phyloP scores from a whole-genome alignment of 2,888 invertebrate species.

The Agrochola lota region DNA sequence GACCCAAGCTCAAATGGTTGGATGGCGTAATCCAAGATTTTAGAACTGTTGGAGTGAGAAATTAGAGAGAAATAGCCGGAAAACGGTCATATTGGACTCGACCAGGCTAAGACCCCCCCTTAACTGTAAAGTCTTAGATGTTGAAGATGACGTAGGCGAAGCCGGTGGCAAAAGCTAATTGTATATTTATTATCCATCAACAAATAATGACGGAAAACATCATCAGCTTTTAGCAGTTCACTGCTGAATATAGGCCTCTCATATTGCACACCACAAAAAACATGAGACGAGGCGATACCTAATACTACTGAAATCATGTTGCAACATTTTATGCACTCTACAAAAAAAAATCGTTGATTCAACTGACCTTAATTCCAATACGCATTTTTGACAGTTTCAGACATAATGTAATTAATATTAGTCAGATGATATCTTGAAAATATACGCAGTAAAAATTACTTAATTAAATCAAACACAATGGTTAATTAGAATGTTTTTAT shows the following conservation, averaged over 20 bases:
- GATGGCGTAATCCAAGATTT: not conserved
- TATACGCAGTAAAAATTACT: slow-evolving; percentile 5
- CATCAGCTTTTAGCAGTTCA: too few relatives aligned
- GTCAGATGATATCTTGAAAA: slow-evolving; percentile 27
- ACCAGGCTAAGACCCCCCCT: too few relatives aligned
- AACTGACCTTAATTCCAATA: slow-evolving; percentile 36
- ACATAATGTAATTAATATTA: slow-evolving; percentile 39
- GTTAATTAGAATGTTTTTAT: not conserved
- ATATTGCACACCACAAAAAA: not conserved
- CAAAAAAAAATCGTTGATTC: not conserved
- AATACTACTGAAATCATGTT: slow-evolving; percentile 23
- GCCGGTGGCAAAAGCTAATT: too few relatives aligned
- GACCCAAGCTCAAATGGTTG: not conserved
- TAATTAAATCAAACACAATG: slow-evolving; percentile 7
- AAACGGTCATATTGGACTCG: too few relatives aligned
- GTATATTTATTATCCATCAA: not conserved
- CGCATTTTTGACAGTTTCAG: slow-evolving; percentile 30
- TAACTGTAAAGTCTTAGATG: too few relatives aligned
- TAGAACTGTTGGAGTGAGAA: too few relatives aligned
- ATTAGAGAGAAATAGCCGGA: too few relatives aligned
- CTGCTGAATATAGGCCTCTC: not conserved
- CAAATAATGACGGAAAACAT: not conserved
- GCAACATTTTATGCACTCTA: not conserved
- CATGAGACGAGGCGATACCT: slow-evolving; percentile 3
- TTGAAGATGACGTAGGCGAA: too few relatives aligned